A percentile compares a stretch with the other conserved stretches of the same genome.
phyloP scores from a whole-genome alignment of 2,797 vertebrate genomes.

The Tangara arthus region DNA sequence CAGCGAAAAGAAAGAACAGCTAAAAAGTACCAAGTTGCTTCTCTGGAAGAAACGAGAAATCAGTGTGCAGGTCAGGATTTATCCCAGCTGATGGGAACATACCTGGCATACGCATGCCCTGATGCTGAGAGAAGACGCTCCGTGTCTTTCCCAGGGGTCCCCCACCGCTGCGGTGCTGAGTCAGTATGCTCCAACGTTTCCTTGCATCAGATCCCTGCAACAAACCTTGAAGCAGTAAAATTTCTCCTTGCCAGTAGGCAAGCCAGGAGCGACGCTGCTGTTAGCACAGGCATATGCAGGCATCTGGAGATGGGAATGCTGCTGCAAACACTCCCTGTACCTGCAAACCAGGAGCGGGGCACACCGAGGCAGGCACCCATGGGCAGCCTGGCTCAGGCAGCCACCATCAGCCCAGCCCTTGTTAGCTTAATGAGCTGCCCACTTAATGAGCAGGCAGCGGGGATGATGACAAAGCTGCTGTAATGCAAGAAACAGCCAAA shows the following conservation, averaged over 20 bases:
- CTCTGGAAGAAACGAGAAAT: background rate
- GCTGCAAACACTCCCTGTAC: background rate
- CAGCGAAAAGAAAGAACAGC: background rate
- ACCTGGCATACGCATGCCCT: conserved; percentile 20
- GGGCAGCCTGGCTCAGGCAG: background rate
- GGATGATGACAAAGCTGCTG: background rate
- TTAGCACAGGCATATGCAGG: background rate
- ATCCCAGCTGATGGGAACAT: background rate
- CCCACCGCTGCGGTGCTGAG: background rate
- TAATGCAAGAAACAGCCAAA: background rate
- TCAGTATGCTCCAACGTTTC: background rate
- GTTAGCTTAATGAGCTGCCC: background rate
- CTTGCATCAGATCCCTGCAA: conserved; percentile 8
- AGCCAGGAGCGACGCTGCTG: background rate
- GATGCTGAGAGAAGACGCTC: background rate
- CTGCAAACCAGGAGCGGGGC: rapidly evolving
- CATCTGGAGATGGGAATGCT: background rate
- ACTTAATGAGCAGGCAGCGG: background rate
- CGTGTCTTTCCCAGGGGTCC: background rate
- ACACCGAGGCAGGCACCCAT: background rate
- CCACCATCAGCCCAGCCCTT: background rate
- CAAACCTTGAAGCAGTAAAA: background rate
- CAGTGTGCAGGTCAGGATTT: background rate
- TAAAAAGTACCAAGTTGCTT: background rate
- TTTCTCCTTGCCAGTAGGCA: background rate